These are phyloP conservation scores for Hololepta plana DNA, from an alignment of 2,888 invertebrate species.

Conservation along the genomic window DNA sequence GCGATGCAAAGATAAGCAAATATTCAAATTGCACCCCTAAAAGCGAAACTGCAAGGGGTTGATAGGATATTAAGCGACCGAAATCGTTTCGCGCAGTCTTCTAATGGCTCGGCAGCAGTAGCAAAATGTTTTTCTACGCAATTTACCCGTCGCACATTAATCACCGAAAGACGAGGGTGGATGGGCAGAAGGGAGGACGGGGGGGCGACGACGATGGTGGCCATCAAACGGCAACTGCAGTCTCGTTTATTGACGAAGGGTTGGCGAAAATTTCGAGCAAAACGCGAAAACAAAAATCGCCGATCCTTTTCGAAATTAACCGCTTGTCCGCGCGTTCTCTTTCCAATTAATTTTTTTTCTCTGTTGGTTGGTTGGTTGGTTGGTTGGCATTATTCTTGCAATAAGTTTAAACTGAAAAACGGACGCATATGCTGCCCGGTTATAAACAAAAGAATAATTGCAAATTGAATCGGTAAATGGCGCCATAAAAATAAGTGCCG, in stretches of 20 bases:
- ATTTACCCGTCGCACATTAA: conserved; percentile 32
- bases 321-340: not conserved
- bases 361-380: too few relatives aligned
- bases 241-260: too few relatives aligned
- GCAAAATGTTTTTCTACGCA: conserved; percentile 33
- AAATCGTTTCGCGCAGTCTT: conserved; percentile 13
- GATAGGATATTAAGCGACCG: too few relatives aligned
- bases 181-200: not conserved
- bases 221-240: not conserved
- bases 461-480: conserved; percentile 15
- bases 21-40: too few relatives aligned
- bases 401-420: too few relatives aligned
- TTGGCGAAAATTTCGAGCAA: too few relatives aligned
- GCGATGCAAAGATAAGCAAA: too few relatives aligned
- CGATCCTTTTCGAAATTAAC: not conserved
- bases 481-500: conserved; percentile 13
- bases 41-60: conserved; percentile 7
- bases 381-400: too few relatives aligned
- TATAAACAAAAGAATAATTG: conserved; percentile 17
- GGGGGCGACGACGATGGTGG: not conserved
- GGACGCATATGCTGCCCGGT: conserved; percentile 10
- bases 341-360: not conserved
- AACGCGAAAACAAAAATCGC: not conserved
- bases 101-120: too few relatives aligned
- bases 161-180: conserved; percentile 17